Base-by-base conservation (phyloP, 2,113 vertebrate genomes). In the Myocastor coypus region DNA sequence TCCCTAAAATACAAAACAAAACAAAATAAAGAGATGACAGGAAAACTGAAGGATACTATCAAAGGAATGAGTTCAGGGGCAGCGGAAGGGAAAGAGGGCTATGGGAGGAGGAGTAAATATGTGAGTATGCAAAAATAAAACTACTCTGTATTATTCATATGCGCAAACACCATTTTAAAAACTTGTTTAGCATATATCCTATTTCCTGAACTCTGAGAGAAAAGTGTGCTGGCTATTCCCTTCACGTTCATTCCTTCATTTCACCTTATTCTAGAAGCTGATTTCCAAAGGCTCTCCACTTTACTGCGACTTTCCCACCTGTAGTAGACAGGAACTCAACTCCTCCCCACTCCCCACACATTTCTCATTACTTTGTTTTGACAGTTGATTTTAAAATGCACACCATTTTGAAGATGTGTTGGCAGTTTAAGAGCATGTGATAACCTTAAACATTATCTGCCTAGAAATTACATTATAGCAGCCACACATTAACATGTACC, bases 271-370 rank as follows among this genome's bases (percentile, higher is more conserved):
- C 37, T 11, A 61, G 61, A 40, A 82, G 34, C 68, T 84, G n/a
- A 92, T 61, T 87, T 92, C 92, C 61, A 93, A 78, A 93, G 85
- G 32, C 2, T 89, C 17, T 81, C 14, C 88, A 64, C 13, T 52
- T 14, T 57, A 87, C 6, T 32, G 32, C 6, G 14, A 69, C 68
- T 69, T 69, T 69, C 37, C 61, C 50, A 87, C 50, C 5, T 77
- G 81, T 40, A 52, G 85, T 84, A 32, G 57, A 89, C 19, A 95
- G 57, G 20, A 94, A 85, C 1, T 81, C n/a, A 94, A 20, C 68
- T 69, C 20, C 34, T 63, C n/a, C 26, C 26, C 52, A 88, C 0
- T 93, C 17, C 7, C 19, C 16, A 46, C 30, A 83, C 13, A 91
- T 26, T 87, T 84, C 2, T 95, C 17, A 52, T 66, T 89, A 46